A percentile compares a stretch with the other conserved stretches of the same genome.
phyloP scores from a whole-genome alignment of 2,888 invertebrate genomes.

The Laothoe populi region DNA sequence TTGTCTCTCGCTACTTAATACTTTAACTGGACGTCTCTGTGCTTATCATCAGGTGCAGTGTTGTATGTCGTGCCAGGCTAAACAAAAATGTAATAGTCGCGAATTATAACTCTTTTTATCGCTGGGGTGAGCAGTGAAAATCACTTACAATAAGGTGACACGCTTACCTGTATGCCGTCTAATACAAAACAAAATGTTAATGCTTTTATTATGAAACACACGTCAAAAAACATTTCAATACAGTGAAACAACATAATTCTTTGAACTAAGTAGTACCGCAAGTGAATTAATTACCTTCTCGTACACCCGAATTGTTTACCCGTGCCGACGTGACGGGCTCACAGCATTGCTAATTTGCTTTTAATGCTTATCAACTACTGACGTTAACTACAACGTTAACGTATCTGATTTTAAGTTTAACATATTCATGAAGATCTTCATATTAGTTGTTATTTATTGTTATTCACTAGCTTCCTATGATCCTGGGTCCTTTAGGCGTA shows the following conservation, averaged over 20 bases:
- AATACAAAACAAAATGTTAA: no score
- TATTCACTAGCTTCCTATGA: no score
- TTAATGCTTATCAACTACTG: constrained; percentile 28
- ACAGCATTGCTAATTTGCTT: constrained; percentile 25
- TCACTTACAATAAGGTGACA: no score
- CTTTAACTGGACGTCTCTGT: no score
- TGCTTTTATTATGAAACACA: background rate
- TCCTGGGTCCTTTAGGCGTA: no score
- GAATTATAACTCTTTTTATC: no score
- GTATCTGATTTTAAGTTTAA: constrained; percentile 8
- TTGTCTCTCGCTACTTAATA: no score
- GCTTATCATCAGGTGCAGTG: no score
- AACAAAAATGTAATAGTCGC: no score
- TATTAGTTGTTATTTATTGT: background rate
- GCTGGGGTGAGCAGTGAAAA: no score
- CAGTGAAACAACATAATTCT: background rate
- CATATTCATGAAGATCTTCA: background rate
- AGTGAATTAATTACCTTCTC: constrained; percentile 52
- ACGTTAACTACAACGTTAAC: constrained; percentile 26
- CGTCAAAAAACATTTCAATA: background rate
- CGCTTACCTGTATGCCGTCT: no score
- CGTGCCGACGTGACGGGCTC: constrained; percentile 28
- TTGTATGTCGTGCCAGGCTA: no score
- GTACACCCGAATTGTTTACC: constrained; percentile 43
- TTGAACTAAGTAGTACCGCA: constrained; percentile 31